Conservation (phyloP, 2,888 invertebrate genomes). For the Zonitis immaculata region DNA sequence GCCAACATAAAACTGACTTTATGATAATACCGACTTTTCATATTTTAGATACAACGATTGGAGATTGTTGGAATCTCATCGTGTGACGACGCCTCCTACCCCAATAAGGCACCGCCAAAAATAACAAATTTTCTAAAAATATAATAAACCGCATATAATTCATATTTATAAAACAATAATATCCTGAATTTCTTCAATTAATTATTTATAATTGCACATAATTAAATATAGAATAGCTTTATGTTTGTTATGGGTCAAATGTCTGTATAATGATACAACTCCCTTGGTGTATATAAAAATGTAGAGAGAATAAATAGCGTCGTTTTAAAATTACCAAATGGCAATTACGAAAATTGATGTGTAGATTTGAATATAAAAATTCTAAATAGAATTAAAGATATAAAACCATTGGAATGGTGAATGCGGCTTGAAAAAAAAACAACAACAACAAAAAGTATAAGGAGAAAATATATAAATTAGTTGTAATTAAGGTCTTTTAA, state of each 20-base stretch:
- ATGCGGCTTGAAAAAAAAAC: too few relatives aligned
- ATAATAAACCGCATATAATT: too few relatives aligned
- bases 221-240: not conserved
- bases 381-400: not conserved
- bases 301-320: not conserved
- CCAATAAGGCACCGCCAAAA: not conserved
- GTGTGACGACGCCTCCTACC: not conserved
- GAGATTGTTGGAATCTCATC: not conserved
- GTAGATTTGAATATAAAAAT: not conserved
- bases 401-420: not conserved
- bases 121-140: too few relatives aligned
- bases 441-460: too few relatives aligned
- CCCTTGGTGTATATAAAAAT: not conserved
- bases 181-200: too few relatives aligned
- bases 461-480: slow-evolving; percentile 4
- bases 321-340: not conserved
- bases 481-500: slow-evolving; percentile 1
- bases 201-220: not conserved
- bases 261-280: not conserved
- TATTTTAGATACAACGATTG: slow-evolving; percentile 18
- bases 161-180: too few relatives aligned
- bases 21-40: slow-evolving; percentile 32
- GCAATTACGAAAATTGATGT: slow-evolving; percentile 2
- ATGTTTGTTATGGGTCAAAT: not conserved
- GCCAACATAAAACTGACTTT: slow-evolving; percentile 32